Evolutionary conservation across 2,113 vertebrate species (phyloP), one percentile per base, ranked within the genome.

Genomic region (Microcebus griseorufus): DNA sequence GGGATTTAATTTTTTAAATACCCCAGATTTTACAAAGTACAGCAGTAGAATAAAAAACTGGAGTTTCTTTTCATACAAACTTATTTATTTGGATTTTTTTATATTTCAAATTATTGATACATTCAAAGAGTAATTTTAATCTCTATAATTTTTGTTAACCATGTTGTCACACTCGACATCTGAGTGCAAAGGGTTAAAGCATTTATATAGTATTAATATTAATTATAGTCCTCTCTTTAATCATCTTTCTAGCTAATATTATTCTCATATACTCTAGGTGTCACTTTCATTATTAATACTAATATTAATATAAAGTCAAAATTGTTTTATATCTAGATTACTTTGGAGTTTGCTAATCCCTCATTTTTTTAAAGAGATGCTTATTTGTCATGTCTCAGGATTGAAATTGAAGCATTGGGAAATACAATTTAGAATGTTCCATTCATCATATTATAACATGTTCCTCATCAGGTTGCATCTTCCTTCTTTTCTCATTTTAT

Each of bases 251-350:
- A 37, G 42, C 48, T 96, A 83, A 65, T 64, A 22, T 58, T 90
- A n/a, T 39, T 93, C 89, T 94, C 51, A 97, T 32, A 67, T 96
- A 72, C 4, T 88, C 48, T 62, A 55, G n/a, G 1, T 76, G 13
- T 92, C 67, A 75, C 18, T 82, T 81, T 62, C n/a, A 95, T 88
- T 94, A 60, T 84, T 90, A 93, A 34, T 85, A 58, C 34, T 90
- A 51, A 85, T 84, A 80, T 93, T 88, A 67, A 34, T 69, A 14
- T 81, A 55, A 75, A 9, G 8, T 72, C 87, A 87, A 67, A 79
- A 80, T 79, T 69, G 13, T 90, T 97, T 97, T 87, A 48, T 80
- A 23, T 94, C 72, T 81, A 67, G 22, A 64, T 91, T 79, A 87
- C 60, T 79, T 83, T 22, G 92, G 42, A 72, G 34, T 60, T 67